Conservation (phyloP, 2,797 vertebrate species). For the Gymnoscopelus microlampas region DNA sequence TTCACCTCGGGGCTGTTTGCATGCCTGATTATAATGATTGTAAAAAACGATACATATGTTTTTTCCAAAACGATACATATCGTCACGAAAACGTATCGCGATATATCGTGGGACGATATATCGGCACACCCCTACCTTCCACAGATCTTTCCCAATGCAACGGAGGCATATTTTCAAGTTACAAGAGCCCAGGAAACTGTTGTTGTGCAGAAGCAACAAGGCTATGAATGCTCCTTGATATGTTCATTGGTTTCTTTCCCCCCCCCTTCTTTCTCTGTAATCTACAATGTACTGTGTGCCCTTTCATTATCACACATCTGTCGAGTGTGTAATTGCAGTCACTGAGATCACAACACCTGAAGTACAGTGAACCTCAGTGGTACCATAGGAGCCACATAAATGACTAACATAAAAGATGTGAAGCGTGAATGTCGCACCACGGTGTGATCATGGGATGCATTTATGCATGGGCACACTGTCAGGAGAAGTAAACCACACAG, state of each 20-base stretch:
- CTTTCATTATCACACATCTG: slow-evolving; percentile 5
- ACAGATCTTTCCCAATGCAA: slow-evolving; percentile 5
- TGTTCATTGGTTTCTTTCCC: slow-evolving; percentile 5
- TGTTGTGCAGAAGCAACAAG: not conserved
- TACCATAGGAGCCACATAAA: not conserved
- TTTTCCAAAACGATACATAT: no score
- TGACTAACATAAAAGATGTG: not conserved
- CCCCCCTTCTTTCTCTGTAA: not conserved
- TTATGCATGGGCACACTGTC: no score
- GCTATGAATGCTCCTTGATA: not conserved
- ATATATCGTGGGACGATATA: no score
- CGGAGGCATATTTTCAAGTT: slow-evolving; percentile 11
- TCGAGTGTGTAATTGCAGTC: slow-evolving; percentile 9
- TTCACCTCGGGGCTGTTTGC: no score
- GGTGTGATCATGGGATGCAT: no score
- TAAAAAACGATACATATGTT: no score
- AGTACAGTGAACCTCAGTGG: slow-evolving; percentile 2
- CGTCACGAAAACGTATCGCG: no score
- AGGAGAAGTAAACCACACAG: no score
- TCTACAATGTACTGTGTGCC: slow-evolving; percentile 8
- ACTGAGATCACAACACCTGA: slow-evolving; percentile 20
- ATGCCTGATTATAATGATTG: no score
- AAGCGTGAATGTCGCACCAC: not conserved
- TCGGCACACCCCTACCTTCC: no score
- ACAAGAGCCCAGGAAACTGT: slow-evolving; percentile 6